Conservation (phyloP, 2,113 vertebrate species). For the Thunnus maccoyii region DNA sequence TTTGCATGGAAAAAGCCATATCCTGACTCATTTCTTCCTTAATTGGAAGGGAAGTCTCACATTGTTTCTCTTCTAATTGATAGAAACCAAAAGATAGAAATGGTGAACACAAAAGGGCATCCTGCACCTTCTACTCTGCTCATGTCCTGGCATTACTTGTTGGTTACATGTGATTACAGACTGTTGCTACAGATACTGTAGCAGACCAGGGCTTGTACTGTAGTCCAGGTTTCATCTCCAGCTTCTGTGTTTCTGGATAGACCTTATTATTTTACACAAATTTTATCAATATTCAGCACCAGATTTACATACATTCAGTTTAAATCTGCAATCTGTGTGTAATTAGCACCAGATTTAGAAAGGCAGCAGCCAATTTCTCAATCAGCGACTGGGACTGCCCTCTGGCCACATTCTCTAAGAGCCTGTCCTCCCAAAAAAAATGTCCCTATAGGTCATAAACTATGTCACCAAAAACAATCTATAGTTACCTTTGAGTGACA, state of each 20-base stretch:
- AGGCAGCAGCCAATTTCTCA: conserved; percentile 8
- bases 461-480: no score
- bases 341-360: conserved; percentile 31
- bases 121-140: background rate
- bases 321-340: conserved; percentile 5
- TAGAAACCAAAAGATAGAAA: conserved; percentile 33
- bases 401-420: background rate
- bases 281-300: conserved; percentile 44
- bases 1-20: conserved; percentile 69
- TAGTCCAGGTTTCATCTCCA: background rate
- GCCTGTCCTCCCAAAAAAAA: no score
- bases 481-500: no score
- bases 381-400: background rate
- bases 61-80: conserved; percentile 59
- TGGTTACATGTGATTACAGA: background rate
- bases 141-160: background rate
- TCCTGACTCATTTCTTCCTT: conserved; percentile 54
- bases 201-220: background rate
- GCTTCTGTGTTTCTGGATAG: background rate
- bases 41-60: conserved; percentile 65
- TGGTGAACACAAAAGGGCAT: conserved; percentile 26
- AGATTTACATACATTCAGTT: conserved; percentile 29
- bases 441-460: no score
- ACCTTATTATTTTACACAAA: background rate
- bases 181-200: background rate